Conservation (phyloP, 2,888 invertebrate species). For the Cantharis lateralis region DNA sequence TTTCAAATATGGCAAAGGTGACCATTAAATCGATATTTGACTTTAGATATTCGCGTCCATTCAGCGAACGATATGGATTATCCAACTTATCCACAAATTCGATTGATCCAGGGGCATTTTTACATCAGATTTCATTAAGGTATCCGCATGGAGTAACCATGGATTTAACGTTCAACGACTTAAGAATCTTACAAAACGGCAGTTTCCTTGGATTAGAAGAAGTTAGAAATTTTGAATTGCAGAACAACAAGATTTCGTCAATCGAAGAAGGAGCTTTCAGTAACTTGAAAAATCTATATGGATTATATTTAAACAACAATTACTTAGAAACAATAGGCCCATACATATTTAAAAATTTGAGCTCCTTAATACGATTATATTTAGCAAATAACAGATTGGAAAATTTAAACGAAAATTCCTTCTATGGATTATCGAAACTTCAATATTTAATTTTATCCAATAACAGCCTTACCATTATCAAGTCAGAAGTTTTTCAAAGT, state of each 20-base stretch:
- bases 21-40: neutral
- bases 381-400: neutral
- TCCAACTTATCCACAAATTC: neutral
- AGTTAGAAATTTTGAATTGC: neutral
- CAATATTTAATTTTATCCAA: neutral
- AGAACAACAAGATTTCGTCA: neutral
- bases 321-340: neutral
- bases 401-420: neutral
- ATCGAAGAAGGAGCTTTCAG: constrained; percentile 6
- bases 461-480: neutral
- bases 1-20: neutral
- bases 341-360: neutral
- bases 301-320: neutral
- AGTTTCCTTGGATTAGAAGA: neutral
- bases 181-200: neutral
- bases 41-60: neutral
- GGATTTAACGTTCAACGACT: neutral
- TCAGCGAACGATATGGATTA: neutral
- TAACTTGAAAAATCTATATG: neutral
- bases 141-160: neutral
- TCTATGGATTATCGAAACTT: neutral
- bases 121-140: neutral
- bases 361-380: neutral
- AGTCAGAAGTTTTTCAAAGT: neutral
- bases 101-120: neutral